Evolutionary conservation across 2,888 invertebrate species (phyloP), one percentile per base, ranked within the genome.

Genomic region (Pseudolycoriella hygida): DNA sequence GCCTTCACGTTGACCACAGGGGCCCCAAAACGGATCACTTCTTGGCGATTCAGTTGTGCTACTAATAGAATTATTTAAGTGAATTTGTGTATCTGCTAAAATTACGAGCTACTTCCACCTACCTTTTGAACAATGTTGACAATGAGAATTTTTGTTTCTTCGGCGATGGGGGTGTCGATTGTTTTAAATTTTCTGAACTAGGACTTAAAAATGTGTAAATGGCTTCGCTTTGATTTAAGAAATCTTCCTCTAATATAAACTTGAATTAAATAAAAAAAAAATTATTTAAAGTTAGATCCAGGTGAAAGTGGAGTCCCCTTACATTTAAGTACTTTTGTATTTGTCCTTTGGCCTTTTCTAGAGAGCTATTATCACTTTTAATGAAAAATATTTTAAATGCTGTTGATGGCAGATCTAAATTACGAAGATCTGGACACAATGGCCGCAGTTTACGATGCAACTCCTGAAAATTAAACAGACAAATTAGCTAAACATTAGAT

Each of bases 161-260:
- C 49, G 83, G 84, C 54, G 80, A 75, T 39, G 80, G n/a, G n/a
- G n/a, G 79, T 39, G 77, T 71, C 46, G 73, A 70, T 54, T 82
- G 82, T 61, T 88, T 87, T 51, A 90, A 69, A 64, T 86, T 86
- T 59, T 89, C 88, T 1, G 89, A 87, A 61, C 86, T 88, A 3
- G 89, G 89, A 60, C 88, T 87, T n/a, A 92, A 71, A 66, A 92
- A 92, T 49, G 85, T 78, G 59, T 89, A 92, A 51, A 92, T 72
- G 44, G 86, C 84, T 67, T 92, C 90, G 59, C 88, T 83, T 67
- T 86, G 85, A 62, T 85, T 85, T 52, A 90, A 68, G 54, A 80
- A 73, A 50, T 89, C 89, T 57, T 90, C 88, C 67, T 83, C 83
- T 61, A 90, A 69, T 53, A 90, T 79, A 62, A 81, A 83, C 87